Base-by-base conservation (phyloP, 2,888 invertebrate genomes). In the Papilio demoleus region DNA sequence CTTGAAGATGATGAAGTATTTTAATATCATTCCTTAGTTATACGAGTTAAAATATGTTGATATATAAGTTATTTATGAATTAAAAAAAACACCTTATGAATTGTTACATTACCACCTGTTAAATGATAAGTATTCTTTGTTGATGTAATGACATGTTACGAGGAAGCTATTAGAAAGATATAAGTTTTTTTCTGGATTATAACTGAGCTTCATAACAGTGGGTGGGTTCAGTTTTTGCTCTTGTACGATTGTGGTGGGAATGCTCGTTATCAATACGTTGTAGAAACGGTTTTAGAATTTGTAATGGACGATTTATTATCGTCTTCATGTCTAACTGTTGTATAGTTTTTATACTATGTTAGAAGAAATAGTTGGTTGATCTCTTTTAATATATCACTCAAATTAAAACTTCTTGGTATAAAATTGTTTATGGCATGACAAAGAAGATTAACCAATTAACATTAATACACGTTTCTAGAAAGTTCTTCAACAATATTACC, bases 221-320 rank as follows among this genome's bases (percentile, higher is more conserved):
- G 82, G 81, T 74, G 82, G 76, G 75, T 74, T 79, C 65, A 69
- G 79, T 86, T 88, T 86, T 88, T 87, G 76, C 80, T 36, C 42
- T 40, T 34, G n/a, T 9, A 65, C 79, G 77, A 82, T 81, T 81
- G 76, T 75, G 80, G 73, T 76, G 74, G 77, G 81, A 82, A 84
- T 86, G 81, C 79, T 77, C 75, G 78, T 79, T 79, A 82, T 73
- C 72, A 72, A 72, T 61, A 53, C 47, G 17, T 36, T 36, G 40
- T 58, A 50, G 47, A 11, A 59, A 40, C 59, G 47, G 58, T 64
- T 50, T 59, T 61, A 64, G 65, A 64, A 64, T 61, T 65, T 40
- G 65, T 50, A 70, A 68, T 50, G 38, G 62, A 68, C 47, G 69
- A 70, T 70, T 68, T 71, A 70, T 65, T 71, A 70, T 72, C 75